These are phyloP conservation scores for Sus scrofa DNA, from an alignment of 2,113 vertebrate genomes.

Conservation along the genomic window T2T-Sscrofa CM000814.6:77714001-77714500, in stretches of 20 bases:
- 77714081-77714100: background rate
- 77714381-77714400: no score
- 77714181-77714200: background rate
- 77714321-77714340: no score
- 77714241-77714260: background rate
- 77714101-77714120: background rate
- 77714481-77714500: no score
- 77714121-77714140: background rate
- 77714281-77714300: background rate
- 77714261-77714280: background rate
- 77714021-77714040: background rate
- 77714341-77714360: no score
- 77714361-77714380: no score
- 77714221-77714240: background rate
- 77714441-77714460: no score
- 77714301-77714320: no score
- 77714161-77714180: background rate
- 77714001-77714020: background rate
- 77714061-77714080: background rate
- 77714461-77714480: no score
- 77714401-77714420: no score
- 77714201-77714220: conserved; percentile 1
- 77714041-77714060: background rate
- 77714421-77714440: no score
- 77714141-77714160: background rate